Evolutionary conservation across 1,140 invertebrate genomes (phyloP).

Genomic region (Campodea augens): DNA sequence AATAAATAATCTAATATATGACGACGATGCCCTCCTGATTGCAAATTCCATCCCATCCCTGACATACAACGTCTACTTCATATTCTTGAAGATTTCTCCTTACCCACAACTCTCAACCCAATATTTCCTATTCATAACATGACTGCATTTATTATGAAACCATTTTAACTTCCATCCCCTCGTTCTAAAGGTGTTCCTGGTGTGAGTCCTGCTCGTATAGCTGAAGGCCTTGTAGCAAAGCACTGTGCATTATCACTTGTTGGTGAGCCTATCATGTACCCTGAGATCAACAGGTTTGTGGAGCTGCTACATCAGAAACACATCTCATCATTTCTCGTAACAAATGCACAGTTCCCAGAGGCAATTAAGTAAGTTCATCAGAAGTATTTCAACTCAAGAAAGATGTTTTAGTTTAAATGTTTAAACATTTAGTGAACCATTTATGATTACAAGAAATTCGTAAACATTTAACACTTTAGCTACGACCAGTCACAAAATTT

Average conservation of each 20-base stretch:
- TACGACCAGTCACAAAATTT: too few species aligned
- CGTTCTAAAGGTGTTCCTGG: slow-evolving; percentile 35
- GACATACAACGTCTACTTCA: too few species aligned
- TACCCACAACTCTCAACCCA: not conserved
- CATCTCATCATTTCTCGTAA: slow-evolving; percentile 40
- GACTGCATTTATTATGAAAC: too few species aligned
- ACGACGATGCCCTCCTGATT: too few species aligned
- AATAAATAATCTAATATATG: too few species aligned
- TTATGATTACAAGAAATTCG: too few species aligned
- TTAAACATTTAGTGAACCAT: too few species aligned
- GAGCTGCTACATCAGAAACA: slow-evolving; percentile 29
- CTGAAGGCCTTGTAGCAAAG: slow-evolving; percentile 29
- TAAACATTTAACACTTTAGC: too few species aligned
- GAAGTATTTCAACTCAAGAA: too few species aligned
- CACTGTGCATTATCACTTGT: slow-evolving; percentile 45
- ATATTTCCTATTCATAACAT: not conserved
- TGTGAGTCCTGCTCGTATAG: slow-evolving; percentile 30
- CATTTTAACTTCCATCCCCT: not conserved
- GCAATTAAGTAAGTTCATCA: slow-evolving; percentile 31
- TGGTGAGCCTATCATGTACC: slow-evolving; percentile 48
- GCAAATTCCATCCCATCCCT: too few species aligned
- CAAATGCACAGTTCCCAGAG: slow-evolving; percentile 44
- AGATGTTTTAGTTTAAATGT: too few species aligned
- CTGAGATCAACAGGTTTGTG: slow-evolving; percentile 38
- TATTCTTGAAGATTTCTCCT: too few species aligned